Base-by-base conservation (phyloP, 2,888 invertebrate species). In the Schizotus pectinicornis region DNA sequence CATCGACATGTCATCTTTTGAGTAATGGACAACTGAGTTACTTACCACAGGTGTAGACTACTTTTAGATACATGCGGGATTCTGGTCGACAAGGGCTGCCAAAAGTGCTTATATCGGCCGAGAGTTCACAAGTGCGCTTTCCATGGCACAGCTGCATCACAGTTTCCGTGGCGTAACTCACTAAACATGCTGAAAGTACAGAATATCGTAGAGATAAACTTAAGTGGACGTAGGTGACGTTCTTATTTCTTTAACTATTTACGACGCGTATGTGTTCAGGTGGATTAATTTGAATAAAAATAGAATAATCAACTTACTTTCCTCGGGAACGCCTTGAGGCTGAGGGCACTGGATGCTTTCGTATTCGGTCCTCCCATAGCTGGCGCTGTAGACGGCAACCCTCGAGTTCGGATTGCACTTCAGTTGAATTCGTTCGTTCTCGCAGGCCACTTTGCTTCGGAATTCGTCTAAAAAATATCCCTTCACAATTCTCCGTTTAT, bases 381-480 rank as follows among this genome's bases (percentile, higher is more conserved):
- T 90, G 34, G 96, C 95, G 38, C 94, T 94, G 82, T 93, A 95
- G 74, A 98, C 89, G 51, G 95, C 95, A 49, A 98, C 90, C 73
- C 95, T 85, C 7, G 90, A 89, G 78, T 92, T 90, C 45, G 91
- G 90, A 81, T 91, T 89, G 81, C 97, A 97, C 76, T 89, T 87
- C 74, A 98, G 84, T 76, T 91, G 90, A 74, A 96, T 87, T 71
- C 90, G 88, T 74, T 95, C 92, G 77, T 94, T 93, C 79, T 95
- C 92, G 81, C 97, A 98, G 64, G 94, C 94, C 74, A 94, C 90
- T 84, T 94, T 92, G 79, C 94, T 95, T 63, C 93, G 87, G 81
- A 97, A 97, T 79, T 95, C 94, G 80, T 93, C 96, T 96, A 86
- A 72, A 83, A 84, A 74, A 56, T 49, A 31, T 36, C 39, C 7